A percentile compares a stretch with the other conserved stretches of the same genome.
Conservation (phyloP, 1,140 invertebrate genomes). For the Panagrolaimus sp. region DNA sequence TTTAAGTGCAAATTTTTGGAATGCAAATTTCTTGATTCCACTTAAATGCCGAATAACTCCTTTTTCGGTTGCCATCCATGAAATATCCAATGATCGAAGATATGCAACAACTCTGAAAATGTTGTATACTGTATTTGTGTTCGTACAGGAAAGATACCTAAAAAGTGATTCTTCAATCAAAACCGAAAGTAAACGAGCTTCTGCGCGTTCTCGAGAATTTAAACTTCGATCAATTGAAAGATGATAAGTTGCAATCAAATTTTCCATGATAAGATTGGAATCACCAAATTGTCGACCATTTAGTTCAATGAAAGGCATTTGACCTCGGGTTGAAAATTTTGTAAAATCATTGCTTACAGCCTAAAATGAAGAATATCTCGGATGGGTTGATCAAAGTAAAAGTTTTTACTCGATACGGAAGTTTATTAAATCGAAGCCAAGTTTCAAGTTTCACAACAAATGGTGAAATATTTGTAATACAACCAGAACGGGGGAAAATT, state of each 20-base stretch:
- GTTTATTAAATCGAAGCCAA: conserved; percentile 78
- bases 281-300: conserved; percentile 47
- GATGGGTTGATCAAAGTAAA: too few species aligned
- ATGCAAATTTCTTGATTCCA: conserved; percentile 21
- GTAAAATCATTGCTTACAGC: conserved; percentile 4
- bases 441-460: conserved; percentile 91
- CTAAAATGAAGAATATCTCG: too few species aligned
- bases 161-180: conserved; percentile 31
- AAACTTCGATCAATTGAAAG: background rate
- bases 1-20: background rate
- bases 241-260: conserved; percentile 35
- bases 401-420: conserved; percentile 79
- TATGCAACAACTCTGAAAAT: background rate
- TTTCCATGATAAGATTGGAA: conserved; percentile 39
- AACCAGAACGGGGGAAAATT: conserved; percentile 75
- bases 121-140: too few species aligned
- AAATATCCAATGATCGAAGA: conserved; percentile 18
- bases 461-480: conserved; percentile 78
- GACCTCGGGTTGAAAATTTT: background rate
- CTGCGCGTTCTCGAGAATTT: conserved; percentile 3
- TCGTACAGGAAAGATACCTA: background rate
- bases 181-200: background rate
- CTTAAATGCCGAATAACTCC: conserved; percentile 26
- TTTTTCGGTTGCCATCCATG: conserved; percentile 29
- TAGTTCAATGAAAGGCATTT: conserved; percentile 41